Base-by-base conservation (phyloP, 2,888 invertebrate species). In the Macrophya alboannulata region DNA sequence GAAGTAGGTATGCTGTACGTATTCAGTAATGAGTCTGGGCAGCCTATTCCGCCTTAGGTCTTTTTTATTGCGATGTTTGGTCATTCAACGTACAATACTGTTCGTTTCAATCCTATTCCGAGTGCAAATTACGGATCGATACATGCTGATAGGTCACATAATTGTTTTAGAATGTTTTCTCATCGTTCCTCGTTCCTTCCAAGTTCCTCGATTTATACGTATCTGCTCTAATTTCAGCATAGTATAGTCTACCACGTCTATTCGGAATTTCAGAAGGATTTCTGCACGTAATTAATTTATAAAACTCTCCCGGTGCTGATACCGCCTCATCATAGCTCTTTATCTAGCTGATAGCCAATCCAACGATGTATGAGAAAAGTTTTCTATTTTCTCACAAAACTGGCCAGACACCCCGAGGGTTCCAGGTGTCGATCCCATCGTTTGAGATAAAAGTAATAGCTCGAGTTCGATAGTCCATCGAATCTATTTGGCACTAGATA, bases 371-470 rank as follows among this genome's bases (percentile, higher is more conserved):
- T 62, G 62, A 62, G 62, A 1, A 12, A 62, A 62, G 62, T 21
- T 62, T 62, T 25, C 62, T 25, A 62, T 62, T 62, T 62, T 62
- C 62, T 21, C 12, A 21, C 25, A 10, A 62, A 62, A 62, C 62
- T 62, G 12, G 62, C 62, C 21, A 21, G 21, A 62, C 10, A 25
- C 62, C 4, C 12, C 4, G 55, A 21, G 62, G 21, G 21, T 62
- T 62, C 25, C 62, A 62, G 62, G 25, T 25, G 62, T 25, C 25
- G 25, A 62, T 62, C 62, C 25, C 25, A 25, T 62, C 25, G 25
- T 62, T 25, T 25, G 10, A 62, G 62, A 62, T 62, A 62, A 62
- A 62, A 62, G 25, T 62, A 62, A 62, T 62, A 62, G 62, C 62
- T 62, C 21, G 62, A 21, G 62, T 62, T 62, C 12, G 62, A 25